Evolutionary conservation across 2,113 vertebrate genomes (phyloP), one percentile per base, ranked within the genome.

Genomic region (Excalfactoria chinensis): DNA sequence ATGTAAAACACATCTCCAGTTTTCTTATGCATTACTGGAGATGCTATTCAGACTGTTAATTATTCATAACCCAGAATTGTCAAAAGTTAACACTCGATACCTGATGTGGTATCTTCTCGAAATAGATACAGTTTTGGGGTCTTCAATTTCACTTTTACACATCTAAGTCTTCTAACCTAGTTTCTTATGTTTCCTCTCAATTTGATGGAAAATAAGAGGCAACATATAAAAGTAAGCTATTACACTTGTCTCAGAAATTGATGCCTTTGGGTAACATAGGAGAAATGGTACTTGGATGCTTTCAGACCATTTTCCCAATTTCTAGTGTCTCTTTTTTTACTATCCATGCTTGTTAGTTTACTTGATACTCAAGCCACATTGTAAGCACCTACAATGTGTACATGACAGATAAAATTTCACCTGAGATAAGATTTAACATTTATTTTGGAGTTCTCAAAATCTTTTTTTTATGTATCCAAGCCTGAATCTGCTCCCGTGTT

Each of bases 21-120:
- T 91, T 91, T 85, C 60, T 96, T 69, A 95, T 93, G 28, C 86
- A 44, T 74, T 93, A 71, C 53, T 85, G 76, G 68, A 90, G 25
- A 92, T 90, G n/a, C 34, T 95, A 72, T 60, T 85, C 49, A 89
- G 66, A 73, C 60, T 92, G 77, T 91, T 75, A 97, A 95, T 95
- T 95, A 95, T 94, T 93, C 55, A 94, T 79, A 81, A 59, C 10
- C 15, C 34, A 84, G 63, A 81, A 83, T 35, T 81, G 69, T 84
- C 74, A 93, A 40, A 94, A 95, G 56, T 37, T 82, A 88, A 80
- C 78, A 93, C 30, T 68, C 84, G 95, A 75, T 55, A 92, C 43
- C 59, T 88, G 66, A 90, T 62, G 56, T 43, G 18, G 40, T 68
- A 55, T 85, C 26, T 94, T 60, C 49, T 70, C 37, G 92, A 88